Evolutionary conservation across 2,113 vertebrate species (phyloP).

Genomic region (Myotis yumanensis): DNA sequence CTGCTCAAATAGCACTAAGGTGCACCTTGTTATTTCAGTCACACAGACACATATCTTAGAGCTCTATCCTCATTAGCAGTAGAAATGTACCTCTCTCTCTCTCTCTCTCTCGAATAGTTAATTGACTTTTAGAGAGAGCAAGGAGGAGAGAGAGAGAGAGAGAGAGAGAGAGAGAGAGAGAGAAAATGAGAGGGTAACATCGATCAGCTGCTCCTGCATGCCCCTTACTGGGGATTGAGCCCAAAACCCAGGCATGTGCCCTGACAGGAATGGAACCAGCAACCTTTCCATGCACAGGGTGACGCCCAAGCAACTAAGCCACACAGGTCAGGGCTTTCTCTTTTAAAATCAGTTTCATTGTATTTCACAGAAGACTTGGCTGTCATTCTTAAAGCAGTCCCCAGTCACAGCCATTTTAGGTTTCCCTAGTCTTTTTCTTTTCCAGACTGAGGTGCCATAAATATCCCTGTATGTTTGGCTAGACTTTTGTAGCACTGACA

Average conservation of each 20-base stretch:
- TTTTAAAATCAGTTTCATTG: not conserved
- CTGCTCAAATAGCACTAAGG: not conserved
- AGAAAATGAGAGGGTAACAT: too few relatives aligned
- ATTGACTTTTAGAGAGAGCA: too few relatives aligned
- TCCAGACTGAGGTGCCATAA: not conserved
- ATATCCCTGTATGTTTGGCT: not conserved
- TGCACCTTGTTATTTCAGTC: not conserved
- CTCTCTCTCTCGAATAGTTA: too few relatives aligned
- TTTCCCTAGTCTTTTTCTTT: not conserved
- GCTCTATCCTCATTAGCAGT: not conserved
- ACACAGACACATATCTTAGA: accelerated
- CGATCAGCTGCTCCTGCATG: too few relatives aligned
- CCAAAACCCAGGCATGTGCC: too few relatives aligned
- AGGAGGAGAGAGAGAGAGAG: too few relatives aligned
- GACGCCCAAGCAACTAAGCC: not conserved
- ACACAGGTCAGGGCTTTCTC: not conserved
- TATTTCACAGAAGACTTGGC: not conserved
- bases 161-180: too few relatives aligned
- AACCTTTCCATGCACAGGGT: too few relatives aligned
- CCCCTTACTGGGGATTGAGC: too few relatives aligned
- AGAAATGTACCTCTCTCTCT: too few relatives aligned
- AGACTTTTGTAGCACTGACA: not conserved
- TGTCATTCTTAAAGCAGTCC: not conserved
- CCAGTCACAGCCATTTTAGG: not conserved
- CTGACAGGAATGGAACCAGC: too few relatives aligned